phyloP scores from a whole-genome alignment of 2,888 invertebrate genomes.

The Craniophora ligustri region DNA sequence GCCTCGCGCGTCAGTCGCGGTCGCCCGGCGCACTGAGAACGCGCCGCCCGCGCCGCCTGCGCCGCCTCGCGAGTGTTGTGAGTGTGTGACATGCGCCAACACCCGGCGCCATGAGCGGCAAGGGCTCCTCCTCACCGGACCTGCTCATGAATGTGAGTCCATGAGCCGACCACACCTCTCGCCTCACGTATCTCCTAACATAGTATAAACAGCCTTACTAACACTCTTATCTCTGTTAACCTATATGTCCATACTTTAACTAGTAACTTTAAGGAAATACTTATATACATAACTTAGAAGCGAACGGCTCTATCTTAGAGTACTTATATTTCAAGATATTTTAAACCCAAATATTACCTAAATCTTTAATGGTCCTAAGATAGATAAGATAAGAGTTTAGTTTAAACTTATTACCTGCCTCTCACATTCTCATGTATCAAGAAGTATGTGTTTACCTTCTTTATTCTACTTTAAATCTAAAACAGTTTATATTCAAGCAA shows the following conservation, averaged over 20 bases:
- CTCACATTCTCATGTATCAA: too few relatives aligned
- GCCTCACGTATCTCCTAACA: conserved; percentile 33
- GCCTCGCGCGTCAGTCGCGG: conserved; percentile 82
- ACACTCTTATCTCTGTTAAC: conserved; percentile 42
- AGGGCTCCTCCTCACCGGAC: conserved; percentile 64
- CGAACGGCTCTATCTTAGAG: background rate
- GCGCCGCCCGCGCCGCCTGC: conserved; percentile 81
- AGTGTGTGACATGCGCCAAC: conserved; percentile 84
- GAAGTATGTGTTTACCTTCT: too few relatives aligned
- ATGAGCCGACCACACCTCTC: conserved; percentile 44
- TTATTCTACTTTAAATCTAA: background rate
- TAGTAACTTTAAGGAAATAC: conserved; percentile 3
- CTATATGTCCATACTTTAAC: background rate
- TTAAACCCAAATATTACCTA: background rate
- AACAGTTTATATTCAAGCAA: conserved; percentile 5
- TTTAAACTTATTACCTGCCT: too few relatives aligned
- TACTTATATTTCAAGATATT: background rate
- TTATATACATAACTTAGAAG: background rate
- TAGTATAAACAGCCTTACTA: conserved; percentile 37
- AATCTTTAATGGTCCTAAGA: background rate
- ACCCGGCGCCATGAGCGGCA: conserved; percentile 62
- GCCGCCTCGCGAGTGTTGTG: conserved; percentile 82
- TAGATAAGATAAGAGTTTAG: too few relatives aligned
- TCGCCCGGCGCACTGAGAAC: conserved; percentile 80
- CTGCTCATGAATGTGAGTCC: conserved; percentile 89